Percentiles rank a stretch among this genome's conserved stretches.
phyloP scores from a whole-genome alignment of 2,113 vertebrate genomes.

The Ranitomeya imitator region DNA sequence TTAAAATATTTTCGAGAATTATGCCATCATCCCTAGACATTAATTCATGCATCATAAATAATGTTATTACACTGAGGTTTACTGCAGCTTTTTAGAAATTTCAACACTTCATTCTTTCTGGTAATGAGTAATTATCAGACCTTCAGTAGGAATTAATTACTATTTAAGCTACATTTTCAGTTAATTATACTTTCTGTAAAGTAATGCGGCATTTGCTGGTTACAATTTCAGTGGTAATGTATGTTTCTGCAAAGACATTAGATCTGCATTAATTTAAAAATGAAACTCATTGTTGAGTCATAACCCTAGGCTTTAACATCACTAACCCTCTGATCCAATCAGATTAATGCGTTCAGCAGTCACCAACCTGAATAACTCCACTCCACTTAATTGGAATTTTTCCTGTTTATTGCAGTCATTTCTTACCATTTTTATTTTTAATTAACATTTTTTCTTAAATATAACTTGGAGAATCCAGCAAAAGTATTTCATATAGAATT shows the following conservation, averaged over 20 bases:
- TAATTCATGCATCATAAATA: constrained; percentile 41
- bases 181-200: constrained; percentile 36
- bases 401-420: neutral
- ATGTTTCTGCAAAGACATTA: constrained; percentile 32
- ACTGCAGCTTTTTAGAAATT: constrained; percentile 37
- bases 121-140: constrained; percentile 45
- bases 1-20: constrained; percentile 19
- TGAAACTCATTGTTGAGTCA: constrained; percentile 23
- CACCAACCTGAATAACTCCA: neutral
- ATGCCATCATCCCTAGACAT: constrained; percentile 8
- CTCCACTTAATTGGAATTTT: neutral
- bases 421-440: neutral
- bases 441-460: neutral
- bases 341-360: neutral
- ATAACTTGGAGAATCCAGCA: neutral
- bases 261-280: constrained; percentile 36
- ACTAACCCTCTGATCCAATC: neutral
- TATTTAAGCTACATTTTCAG: constrained; percentile 52
- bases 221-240: neutral
- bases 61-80: constrained; percentile 40
- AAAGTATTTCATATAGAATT: neutral
- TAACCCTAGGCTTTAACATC: constrained; percentile 11
- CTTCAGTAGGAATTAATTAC: constrained; percentile 47
- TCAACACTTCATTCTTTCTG: constrained; percentile 9
- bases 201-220: constrained; percentile 2